Evolutionary conservation across 2,113 vertebrate genomes (phyloP).

Genomic region (Ranitomeya variabilis): DNA sequence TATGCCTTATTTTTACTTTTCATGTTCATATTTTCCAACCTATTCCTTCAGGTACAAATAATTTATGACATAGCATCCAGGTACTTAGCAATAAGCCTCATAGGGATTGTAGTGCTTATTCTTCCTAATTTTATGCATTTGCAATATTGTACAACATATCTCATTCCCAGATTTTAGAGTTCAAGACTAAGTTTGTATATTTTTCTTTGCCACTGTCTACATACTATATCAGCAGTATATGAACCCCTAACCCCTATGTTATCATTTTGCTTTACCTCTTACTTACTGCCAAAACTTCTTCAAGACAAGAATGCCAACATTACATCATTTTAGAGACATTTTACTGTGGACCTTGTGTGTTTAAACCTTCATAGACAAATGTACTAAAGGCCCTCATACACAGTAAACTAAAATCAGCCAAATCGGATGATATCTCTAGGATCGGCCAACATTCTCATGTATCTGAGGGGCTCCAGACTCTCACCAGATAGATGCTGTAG

Average conservation of each 20-base stretch:
- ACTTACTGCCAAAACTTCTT: neutral
- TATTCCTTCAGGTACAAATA: constrained; percentile 21
- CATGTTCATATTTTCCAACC: neutral
- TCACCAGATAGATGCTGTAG: no score
- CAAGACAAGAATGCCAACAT: neutral
- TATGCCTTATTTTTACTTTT: neutral
- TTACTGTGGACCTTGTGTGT: neutral
- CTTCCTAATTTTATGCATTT: constrained; percentile 21
- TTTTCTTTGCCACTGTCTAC: neutral
- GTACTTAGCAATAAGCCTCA: constrained; percentile 11
- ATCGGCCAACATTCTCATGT: no score
- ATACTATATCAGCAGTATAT: neutral
- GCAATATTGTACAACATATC: neutral
- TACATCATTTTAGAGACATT: no score
- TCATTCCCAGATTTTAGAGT: neutral
- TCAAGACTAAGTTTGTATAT: neutral
- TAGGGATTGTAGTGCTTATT: constrained; percentile 5
- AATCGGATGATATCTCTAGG: no score
- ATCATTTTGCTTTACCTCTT: neutral
- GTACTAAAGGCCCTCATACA: no score
- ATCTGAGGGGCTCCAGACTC: no score
- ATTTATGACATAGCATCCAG: constrained; percentile 21
- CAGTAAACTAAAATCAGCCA: no score
- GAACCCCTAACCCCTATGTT: neutral
- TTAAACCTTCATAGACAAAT: neutral